Conservation (phyloP, 92 coral and sea anemone genomes). For the Phenganax marumi region DNA sequence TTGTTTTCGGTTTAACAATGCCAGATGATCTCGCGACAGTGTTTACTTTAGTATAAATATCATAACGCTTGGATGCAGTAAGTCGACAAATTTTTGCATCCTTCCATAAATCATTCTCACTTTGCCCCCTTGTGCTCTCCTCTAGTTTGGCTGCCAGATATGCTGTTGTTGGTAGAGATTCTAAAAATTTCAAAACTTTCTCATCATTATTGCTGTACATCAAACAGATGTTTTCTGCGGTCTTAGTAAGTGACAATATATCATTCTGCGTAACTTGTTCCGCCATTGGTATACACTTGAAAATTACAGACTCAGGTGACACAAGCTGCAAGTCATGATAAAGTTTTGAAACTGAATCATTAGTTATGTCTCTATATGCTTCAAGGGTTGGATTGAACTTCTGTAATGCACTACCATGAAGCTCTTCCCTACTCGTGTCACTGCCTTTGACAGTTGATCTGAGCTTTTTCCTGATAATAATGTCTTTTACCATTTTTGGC, state of each 20-base stretch:
- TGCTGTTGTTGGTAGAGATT: not conserved
- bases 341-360: not conserved
- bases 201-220: not conserved
- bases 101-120: slow-evolving; percentile 8
- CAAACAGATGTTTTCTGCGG: not conserved
- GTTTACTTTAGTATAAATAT: slow-evolving; percentile 30
- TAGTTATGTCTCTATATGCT: not conserved
- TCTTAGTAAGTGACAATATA: not conserved
- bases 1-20: slow-evolving; percentile 41
- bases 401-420: not conserved
- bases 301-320: not conserved
- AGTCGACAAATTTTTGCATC: not conserved
- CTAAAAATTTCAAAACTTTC: not conserved
- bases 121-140: slow-evolving; percentile 5
- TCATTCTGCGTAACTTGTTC: not conserved
- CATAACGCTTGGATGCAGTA: slow-evolving; percentile 2
- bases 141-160: not conserved
- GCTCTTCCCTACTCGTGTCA: not conserved
- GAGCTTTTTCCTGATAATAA: not conserved
- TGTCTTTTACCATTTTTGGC: not conserved
- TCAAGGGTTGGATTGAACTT: not conserved
- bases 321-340: not conserved
- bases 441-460: not conserved
- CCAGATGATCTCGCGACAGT: slow-evolving; percentile 35
- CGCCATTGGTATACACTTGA: not conserved